These are phyloP conservation scores for Ophonus ardosiacus DNA, from an alignment of 2,888 invertebrate species.

Conservation along the genomic window DNA sequence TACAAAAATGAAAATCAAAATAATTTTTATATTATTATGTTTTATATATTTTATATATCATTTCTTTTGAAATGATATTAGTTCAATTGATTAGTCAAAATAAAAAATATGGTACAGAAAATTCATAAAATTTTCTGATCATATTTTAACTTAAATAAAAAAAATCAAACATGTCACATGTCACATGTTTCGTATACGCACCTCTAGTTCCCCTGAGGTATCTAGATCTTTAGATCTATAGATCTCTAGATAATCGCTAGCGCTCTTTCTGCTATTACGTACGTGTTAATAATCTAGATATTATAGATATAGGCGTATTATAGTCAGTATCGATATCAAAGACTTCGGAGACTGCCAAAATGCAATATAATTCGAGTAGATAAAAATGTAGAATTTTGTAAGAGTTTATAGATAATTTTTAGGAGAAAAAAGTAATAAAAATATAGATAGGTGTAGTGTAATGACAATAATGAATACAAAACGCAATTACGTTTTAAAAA, in stretches of 20 bases:
- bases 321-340: slow-evolving; percentile 4
- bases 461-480: too few species aligned
- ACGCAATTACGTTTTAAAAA: too few species aligned
- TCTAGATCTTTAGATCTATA: not conserved
- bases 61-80: too few species aligned
- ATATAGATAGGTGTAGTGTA: too few species aligned
- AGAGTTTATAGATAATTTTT: not conserved
- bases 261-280: slow-evolving; percentile 31
- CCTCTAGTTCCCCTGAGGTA: not conserved
- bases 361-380: not conserved
- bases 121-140: too few species aligned
- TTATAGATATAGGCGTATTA: slow-evolving; percentile 9
- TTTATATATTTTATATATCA: too few species aligned
- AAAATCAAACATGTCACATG: not conserved
- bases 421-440: too few species aligned
- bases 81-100: too few species aligned
- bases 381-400: not conserved
- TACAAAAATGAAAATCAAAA: too few species aligned
- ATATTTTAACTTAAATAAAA: too few species aligned
- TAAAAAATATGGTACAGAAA: too few species aligned
- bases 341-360: not conserved
- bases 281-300: slow-evolving; percentile 14
- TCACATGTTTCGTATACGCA: not conserved
- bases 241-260: slow-evolving; percentile 11
- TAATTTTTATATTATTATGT: too few species aligned